Percentiles rank a stretch among this genome's conserved stretches.
phyloP scores from a whole-genome alignment of 1,140 invertebrate genomes.

The Stratiolaelaps scimitus region DNA sequence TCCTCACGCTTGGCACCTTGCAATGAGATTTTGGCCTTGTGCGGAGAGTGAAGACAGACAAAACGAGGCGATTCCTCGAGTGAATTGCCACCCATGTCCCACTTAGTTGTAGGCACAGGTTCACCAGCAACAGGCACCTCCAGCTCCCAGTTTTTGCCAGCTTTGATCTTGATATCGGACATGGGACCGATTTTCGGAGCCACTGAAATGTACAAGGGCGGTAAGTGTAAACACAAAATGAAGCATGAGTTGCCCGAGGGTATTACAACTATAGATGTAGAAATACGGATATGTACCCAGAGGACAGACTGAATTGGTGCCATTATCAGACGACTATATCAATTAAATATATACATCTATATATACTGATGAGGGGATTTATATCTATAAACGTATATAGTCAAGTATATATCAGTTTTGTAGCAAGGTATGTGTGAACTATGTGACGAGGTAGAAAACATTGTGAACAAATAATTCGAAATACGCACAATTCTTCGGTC shows the following conservation, averaged over 20 bases:
- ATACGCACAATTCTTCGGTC: slow-evolving; percentile 67
- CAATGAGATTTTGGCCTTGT: slow-evolving; percentile 71
- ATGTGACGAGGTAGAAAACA: too few relatives aligned
- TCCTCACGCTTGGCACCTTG: slow-evolving; percentile 77
- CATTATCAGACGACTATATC: too few relatives aligned
- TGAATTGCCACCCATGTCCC: slow-evolving; percentile 66
- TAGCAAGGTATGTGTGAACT: too few relatives aligned
- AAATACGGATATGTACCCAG: slow-evolving; percentile 11
- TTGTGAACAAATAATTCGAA: not conserved
- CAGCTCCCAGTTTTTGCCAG: slow-evolving; percentile 82
- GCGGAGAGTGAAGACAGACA: slow-evolving; percentile 68
- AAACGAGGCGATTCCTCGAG: slow-evolving; percentile 66
- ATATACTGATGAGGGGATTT: too few relatives aligned
- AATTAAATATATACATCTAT: too few relatives aligned
- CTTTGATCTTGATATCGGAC: slow-evolving; percentile 76
- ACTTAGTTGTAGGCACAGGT: slow-evolving; percentile 82
- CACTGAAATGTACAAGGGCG: slow-evolving; percentile 47
- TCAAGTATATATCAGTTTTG: too few relatives aligned
- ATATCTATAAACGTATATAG: too few relatives aligned
- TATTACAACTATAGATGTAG: not conserved
- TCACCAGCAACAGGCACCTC: slow-evolving; percentile 86
- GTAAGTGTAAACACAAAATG: slow-evolving; percentile 28
- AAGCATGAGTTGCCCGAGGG: slow-evolving; percentile 10
- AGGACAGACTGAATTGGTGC: too few relatives aligned
- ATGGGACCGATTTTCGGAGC: slow-evolving; percentile 85